phyloP scores from a whole-genome alignment of 2,113 vertebrate species.

The Chlamydotis undulata region DNA sequence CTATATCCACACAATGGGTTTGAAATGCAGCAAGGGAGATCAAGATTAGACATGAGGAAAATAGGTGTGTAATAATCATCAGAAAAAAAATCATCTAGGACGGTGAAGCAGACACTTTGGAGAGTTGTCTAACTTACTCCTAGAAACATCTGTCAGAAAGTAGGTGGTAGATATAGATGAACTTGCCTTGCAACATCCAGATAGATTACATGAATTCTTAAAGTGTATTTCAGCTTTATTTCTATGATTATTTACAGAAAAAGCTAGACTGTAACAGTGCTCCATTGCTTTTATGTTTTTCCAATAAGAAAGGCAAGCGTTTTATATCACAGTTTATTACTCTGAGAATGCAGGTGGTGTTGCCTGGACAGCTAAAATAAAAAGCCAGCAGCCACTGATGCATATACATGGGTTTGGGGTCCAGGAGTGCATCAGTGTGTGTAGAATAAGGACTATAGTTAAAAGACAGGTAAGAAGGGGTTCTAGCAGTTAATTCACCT shows the following conservation, averaged over 20 bases:
- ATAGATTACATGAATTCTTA: background rate
- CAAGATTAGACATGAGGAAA: constrained; percentile 38
- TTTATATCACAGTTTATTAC: background rate
- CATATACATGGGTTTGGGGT: background rate
- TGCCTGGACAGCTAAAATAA: background rate
- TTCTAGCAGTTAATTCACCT: background rate
- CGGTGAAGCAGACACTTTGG: background rate
- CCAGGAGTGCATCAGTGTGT: background rate
- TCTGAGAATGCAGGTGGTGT: background rate
- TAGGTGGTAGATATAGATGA: background rate
- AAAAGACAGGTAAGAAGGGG: background rate
- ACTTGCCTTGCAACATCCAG: background rate
- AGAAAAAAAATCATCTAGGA: background rate
- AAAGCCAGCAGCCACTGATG: background rate
- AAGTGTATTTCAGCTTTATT: background rate
- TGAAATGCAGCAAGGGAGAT: constrained; percentile 20
- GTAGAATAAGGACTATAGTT: background rate
- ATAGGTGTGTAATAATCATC: background rate
- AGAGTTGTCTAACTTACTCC: background rate
- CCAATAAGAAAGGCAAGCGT: background rate
- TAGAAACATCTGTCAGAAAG: constrained; percentile 47
- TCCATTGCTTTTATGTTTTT: constrained; percentile 21
- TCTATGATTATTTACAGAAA: constrained; percentile 19
- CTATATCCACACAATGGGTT: background rate
- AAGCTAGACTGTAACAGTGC: background rate